A percentile compares a stretch with the other conserved stretches of the same genome.
Conservation (phyloP, 92 coral and sea anemone species). For the Porites lobata region DNA sequence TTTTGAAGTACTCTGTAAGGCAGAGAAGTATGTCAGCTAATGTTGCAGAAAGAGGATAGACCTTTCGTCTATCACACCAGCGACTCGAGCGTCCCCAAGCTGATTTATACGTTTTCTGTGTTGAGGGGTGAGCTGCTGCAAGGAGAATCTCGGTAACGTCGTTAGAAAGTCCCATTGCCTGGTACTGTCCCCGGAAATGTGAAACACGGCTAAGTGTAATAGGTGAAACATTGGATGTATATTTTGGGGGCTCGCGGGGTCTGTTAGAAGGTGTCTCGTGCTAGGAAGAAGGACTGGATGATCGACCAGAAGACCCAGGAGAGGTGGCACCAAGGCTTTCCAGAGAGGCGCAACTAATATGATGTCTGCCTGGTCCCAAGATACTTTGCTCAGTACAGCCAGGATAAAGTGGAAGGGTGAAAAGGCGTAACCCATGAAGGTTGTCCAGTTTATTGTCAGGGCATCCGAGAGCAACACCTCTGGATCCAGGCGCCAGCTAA, state of each 20-base stretch:
- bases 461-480: slow-evolving; percentile 38
- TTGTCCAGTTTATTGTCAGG: slow-evolving; percentile 44
- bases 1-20: slow-evolving; percentile 32
- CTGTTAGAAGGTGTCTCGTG: slow-evolving; percentile 13
- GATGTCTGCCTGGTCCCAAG: slow-evolving; percentile 36
- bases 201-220: slow-evolving; percentile 46
- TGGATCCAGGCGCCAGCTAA: slow-evolving; percentile 61
- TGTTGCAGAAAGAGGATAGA: slow-evolving; percentile 62
- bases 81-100: slow-evolving; percentile 57
- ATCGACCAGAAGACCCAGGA: slow-evolving; percentile 44
- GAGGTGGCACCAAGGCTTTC: slow-evolving; percentile 64
- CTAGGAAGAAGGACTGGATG: slow-evolving; percentile 32
- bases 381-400: slow-evolving; percentile 41
- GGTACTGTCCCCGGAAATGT: slow-evolving; percentile 29
- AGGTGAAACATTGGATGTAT: slow-evolving; percentile 51
- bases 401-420: slow-evolving; percentile 56
- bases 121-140: slow-evolving; percentile 62
- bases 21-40: slow-evolving; percentile 13
- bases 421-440: slow-evolving; percentile 42
- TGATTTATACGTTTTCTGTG: slow-evolving; percentile 50
- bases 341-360: slow-evolving; percentile 57
- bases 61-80: slow-evolving; percentile 44
- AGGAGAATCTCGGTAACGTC: slow-evolving; percentile 35
- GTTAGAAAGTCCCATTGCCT: slow-evolving; percentile 48
- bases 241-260: slow-evolving; percentile 8